Evolutionary conservation across 2,113 vertebrate species (phyloP).

Genomic region (Grus americana): DNA sequence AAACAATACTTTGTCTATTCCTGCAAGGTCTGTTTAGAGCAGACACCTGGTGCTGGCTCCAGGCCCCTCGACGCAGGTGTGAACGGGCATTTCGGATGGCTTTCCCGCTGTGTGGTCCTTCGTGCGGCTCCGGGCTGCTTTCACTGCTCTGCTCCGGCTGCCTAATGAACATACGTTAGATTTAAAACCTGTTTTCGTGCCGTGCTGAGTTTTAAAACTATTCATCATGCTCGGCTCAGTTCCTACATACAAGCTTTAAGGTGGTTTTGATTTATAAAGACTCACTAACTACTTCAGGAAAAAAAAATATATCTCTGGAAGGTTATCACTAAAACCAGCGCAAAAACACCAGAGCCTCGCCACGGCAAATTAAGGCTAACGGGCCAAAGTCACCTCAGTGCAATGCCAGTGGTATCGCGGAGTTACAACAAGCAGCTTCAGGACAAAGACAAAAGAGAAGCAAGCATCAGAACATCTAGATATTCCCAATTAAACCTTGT

Average conservation of each 20-base stretch:
- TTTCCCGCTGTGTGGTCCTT: neutral
- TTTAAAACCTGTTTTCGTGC: neutral
- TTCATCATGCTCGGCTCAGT: neutral
- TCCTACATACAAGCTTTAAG: neutral
- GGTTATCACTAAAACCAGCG: neutral
- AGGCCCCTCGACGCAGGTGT: neutral
- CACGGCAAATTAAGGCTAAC: neutral
- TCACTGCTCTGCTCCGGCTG: neutral
- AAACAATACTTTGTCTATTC: neutral
- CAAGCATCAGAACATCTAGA: neutral
- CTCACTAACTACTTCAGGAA: neutral
- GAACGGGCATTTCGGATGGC: neutral
- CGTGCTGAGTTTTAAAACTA: neutral
- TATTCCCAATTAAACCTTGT: neutral
- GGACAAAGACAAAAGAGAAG: neutral
- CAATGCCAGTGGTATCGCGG: rapidly evolving
- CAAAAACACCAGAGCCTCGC: neutral
- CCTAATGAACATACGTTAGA: neutral
- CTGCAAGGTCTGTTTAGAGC: neutral
- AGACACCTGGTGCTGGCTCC: slow-evolving; percentile 5
- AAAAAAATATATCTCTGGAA: neutral
- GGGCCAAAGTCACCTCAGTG: neutral
- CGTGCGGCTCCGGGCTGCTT: neutral
- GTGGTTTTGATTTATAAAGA: neutral
- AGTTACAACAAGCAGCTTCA: neutral